Evolutionary conservation across 2,797 vertebrate genomes (phyloP), one percentile per base, ranked within the genome.

Genomic region (Manis crassicaudata): DNA sequence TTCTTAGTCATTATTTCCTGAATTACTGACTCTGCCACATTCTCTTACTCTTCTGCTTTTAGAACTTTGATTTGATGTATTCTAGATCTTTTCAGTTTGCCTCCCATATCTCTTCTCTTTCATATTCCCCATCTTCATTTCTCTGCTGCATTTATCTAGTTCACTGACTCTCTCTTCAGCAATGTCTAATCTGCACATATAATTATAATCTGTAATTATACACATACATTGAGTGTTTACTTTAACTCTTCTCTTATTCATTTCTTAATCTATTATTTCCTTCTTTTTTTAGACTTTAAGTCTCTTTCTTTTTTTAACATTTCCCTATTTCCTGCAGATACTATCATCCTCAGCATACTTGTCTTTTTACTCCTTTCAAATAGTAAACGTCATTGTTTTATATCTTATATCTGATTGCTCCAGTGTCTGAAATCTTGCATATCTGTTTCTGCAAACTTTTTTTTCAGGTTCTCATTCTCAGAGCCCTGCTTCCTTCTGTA

Each of bases 241-340:
- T 73, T 73, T 37, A 56, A 21, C 60, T 43, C 23, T 70, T 58
- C 37, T 9, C 6, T 63, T 50, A 72, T 62, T 87, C 20, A 70
- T 56, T 92, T 90, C 86, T 72, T 94, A 46, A 43, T 58, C 18
- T 77, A 58, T 7, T 43, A 35, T 50, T 43, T 77, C 32, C 40
- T 56, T 83, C 65, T 50, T 85, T 94, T 94, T 92, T 65, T 40
- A 92, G 90, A 95, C 60, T 76, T 14, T 46, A 77, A 32, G 20
- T 56, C 63, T 70, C 16, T 73, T 11, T 56, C 18, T 89, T 58
- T 84, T 68, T 56, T n/a, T 40, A 80, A 91, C 9, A 82, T 54
- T 73, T 92, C 83, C 8, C 23, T 72, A 10, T 90, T 81, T 25
- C 52, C 52, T 43, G 8, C 1, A 77, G 72, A 27, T 52, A 68